Conservation (phyloP, 2,797 vertebrate genomes). For the Eptatretus atami region DNA sequence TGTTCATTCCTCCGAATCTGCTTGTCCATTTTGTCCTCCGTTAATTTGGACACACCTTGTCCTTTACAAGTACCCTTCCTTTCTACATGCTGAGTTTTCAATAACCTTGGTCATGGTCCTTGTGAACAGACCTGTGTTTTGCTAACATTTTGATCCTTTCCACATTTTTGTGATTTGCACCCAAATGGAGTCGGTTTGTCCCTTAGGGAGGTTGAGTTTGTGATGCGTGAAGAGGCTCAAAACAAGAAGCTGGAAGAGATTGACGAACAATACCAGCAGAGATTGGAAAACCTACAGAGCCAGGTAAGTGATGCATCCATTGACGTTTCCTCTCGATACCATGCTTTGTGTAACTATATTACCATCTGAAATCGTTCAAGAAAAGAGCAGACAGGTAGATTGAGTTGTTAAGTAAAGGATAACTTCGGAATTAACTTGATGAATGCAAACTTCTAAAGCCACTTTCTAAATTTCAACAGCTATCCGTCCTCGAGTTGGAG, state of each 20-base stretch:
- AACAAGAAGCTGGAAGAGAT: slow-evolving; percentile 65
- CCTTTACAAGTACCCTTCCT: neutral
- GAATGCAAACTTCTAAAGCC: too few species aligned
- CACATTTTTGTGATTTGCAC: neutral
- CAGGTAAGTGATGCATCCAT: slow-evolving; percentile 22
- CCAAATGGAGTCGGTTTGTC: neutral
- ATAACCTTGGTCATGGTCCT: slow-evolving; percentile 5
- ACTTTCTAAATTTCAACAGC: too few species aligned
- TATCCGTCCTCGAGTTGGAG: too few species aligned
- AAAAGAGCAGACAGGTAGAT: too few species aligned
- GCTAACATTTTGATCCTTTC: slow-evolving; percentile 8
- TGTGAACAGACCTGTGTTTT: slow-evolving; percentile 9
- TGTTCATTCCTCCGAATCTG: too few species aligned
- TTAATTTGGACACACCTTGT: too few species aligned
- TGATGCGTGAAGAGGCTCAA: slow-evolving; percentile 68
- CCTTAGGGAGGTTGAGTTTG: slow-evolving; percentile 67
- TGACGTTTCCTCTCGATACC: too few species aligned
- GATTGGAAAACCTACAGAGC: slow-evolving; percentile 68
- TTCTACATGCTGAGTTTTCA: neutral
- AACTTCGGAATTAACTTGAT: too few species aligned
- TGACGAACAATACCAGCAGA: slow-evolving; percentile 52
- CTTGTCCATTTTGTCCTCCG: too few species aligned
- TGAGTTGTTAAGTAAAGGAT: too few species aligned
- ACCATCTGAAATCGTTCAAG: too few species aligned
- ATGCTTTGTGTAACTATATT: too few species aligned